A percentile compares a stretch with the other conserved stretches of the same genome.
Evolutionary conservation across 2,797 vertebrate genomes (phyloP).

Genomic region (Ctenopoma multispine): DNA sequence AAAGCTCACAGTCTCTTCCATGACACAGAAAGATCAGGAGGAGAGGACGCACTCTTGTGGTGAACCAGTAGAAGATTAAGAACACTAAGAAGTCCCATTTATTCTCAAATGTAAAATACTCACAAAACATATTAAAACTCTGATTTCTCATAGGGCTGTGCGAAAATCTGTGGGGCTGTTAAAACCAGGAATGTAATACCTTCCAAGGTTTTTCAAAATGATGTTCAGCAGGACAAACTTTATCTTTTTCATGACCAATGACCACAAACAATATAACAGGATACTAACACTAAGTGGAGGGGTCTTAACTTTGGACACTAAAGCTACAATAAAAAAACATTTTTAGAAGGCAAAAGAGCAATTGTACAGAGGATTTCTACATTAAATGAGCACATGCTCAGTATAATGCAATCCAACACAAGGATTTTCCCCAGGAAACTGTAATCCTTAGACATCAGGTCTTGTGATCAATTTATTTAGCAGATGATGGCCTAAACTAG

Average conservation of each 20-base stretch:
- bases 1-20: neutral
- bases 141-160: neutral
- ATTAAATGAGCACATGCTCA: slow-evolving; percentile 21
- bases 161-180: neutral
- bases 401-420: slow-evolving; percentile 27
- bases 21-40: neutral
- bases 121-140: slow-evolving; percentile 19
- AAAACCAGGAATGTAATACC: neutral
- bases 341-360: slow-evolving; percentile 9
- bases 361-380: slow-evolving; percentile 12
- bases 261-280: no score
- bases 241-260: no score
- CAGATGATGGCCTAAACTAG: neutral
- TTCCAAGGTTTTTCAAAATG: neutral
- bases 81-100: slow-evolving; percentile 18
- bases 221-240: slow-evolving; percentile 14
- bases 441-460: slow-evolving; percentile 8
- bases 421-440: slow-evolving; percentile 27
- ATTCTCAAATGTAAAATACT: slow-evolving; percentile 4
- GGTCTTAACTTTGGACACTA: slow-evolving; percentile 5
- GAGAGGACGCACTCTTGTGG: slow-evolving; percentile 24
- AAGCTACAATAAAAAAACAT: slow-evolving; percentile 10
- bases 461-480: slow-evolving; percentile 21
- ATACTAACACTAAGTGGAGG: neutral
- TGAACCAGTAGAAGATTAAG: slow-evolving; percentile 13